Evolutionary conservation across 2,888 invertebrate species (phyloP).

Genomic region (Margaritifera margaritifera): DNA sequence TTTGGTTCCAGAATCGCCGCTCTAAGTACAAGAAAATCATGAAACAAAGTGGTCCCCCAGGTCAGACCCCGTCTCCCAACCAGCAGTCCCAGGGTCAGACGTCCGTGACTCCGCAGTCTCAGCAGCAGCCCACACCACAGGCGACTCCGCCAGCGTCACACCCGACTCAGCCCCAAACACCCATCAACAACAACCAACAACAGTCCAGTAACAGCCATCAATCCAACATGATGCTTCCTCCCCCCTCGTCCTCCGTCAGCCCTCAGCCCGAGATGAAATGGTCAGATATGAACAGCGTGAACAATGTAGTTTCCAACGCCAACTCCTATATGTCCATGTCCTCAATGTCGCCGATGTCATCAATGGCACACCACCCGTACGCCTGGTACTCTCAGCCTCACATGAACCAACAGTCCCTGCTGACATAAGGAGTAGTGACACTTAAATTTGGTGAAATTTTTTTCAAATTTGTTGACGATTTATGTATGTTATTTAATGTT

Average conservation of each 20-base stretch:
- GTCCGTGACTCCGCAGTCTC: conserved; percentile 49
- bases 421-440: conserved; percentile 37
- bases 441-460: too few relatives aligned
- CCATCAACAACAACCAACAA: conserved; percentile 47
- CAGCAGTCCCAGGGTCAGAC: conserved; percentile 35
- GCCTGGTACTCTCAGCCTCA: conserved; percentile 57
- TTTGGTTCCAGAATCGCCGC: conserved; percentile 60
- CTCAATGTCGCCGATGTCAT: conserved; percentile 44
- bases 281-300: conserved; percentile 48
- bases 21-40: conserved; percentile 62
- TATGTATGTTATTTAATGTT: too few relatives aligned
- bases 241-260: conserved; percentile 53
- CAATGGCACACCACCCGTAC: conserved; percentile 51
- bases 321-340: conserved; percentile 55
- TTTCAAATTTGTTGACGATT: too few relatives aligned
- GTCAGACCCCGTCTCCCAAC: conserved; percentile 22
- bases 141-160: conserved; percentile 42
- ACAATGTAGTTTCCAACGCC: conserved; percentile 35
- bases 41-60: conserved; percentile 44
- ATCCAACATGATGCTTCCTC: conserved; percentile 39
- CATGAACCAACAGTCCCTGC: conserved; percentile 52
- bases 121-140: conserved; percentile 36
- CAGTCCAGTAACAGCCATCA: conserved; percentile 32
- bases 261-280: conserved; percentile 53
- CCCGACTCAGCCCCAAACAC: conserved; percentile 37